Percentiles rank a stretch among this genome's conserved stretches.
phyloP scores from a whole-genome alignment of 2,888 invertebrate genomes.

The Hemaris fuciformis region DNA sequence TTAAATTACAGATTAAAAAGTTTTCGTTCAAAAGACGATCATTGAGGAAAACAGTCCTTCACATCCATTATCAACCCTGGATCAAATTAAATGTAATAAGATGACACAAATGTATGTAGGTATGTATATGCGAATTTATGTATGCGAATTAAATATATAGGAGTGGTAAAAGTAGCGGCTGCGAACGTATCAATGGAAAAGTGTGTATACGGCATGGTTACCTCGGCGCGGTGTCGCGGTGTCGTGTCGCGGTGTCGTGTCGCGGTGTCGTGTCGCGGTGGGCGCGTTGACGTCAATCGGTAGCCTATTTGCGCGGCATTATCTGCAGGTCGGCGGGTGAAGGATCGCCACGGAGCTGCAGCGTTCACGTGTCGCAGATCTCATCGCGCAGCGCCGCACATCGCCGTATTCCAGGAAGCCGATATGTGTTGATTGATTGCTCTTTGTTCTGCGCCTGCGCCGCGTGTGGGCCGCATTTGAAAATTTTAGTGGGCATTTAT shows the following conservation, averaged over 20 bases:
- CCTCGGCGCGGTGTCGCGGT: neutral
- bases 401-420: constrained; percentile 52
- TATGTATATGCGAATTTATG: no score
- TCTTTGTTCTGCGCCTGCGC: constrained; percentile 52
- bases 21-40: no score
- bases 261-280: constrained; percentile 15
- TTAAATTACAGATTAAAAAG: no score
- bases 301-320: constrained; percentile 60
- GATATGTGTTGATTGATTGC: constrained; percentile 61
- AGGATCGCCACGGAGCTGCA: constrained; percentile 49
- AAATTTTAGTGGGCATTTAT: neutral
- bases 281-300: constrained; percentile 68
- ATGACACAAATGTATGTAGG: no score
- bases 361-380: constrained; percentile 50
- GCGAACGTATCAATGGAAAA: neutral
- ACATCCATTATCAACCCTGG: no score
- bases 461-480: neutral
- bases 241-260: constrained; percentile 18
- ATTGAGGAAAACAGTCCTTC: no score
- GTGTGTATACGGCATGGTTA: neutral
- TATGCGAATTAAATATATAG: no score
- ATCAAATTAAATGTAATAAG: no score
- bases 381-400: constrained; percentile 20
- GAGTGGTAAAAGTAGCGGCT: neutral
- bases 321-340: constrained; percentile 66